Evolutionary conservation across 2,113 vertebrate genomes (phyloP).

Genomic region (Amphiprion percula): DNA sequence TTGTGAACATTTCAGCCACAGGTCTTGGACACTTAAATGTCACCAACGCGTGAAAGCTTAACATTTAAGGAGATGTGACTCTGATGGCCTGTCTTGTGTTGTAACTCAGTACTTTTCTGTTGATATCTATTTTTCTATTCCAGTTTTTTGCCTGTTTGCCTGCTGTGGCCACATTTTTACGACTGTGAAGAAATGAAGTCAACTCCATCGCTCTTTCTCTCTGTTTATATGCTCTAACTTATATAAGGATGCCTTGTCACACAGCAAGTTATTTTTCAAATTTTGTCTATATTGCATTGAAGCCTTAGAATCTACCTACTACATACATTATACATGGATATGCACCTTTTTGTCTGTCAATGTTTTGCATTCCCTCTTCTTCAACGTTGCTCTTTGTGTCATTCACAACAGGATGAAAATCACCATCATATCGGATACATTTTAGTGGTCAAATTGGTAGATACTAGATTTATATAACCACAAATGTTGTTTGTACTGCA

Average conservation of each 20-base stretch:
- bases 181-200: slow-evolving; percentile 46
- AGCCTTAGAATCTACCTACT: slow-evolving; percentile 55
- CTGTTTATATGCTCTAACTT: slow-evolving; percentile 70
- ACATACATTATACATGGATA: slow-evolving; percentile 33
- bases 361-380: slow-evolving; percentile 24
- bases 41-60: neutral
- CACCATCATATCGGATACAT: slow-evolving; percentile 36
- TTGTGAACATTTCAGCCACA: neutral
- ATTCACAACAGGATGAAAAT: slow-evolving; percentile 28
- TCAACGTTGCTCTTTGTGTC: slow-evolving; percentile 67
- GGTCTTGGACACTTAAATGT: too few relatives aligned
- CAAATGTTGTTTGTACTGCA: slow-evolving; percentile 45
- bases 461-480: slow-evolving; percentile 42
- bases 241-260: slow-evolving; percentile 35
- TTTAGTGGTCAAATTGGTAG: neutral
- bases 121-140: neutral
- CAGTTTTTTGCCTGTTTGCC: slow-evolving; percentile 50
- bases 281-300: slow-evolving; percentile 77
- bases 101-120: slow-evolving; percentile 5
- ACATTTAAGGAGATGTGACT: neutral
- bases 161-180: slow-evolving; percentile 54
- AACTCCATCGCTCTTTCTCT: slow-evolving; percentile 46
- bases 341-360: slow-evolving; percentile 41
- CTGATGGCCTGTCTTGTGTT: neutral
- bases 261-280: slow-evolving; percentile 65